These are phyloP conservation scores for Andinoacara biseriatus DNA, from an alignment of 2,113 vertebrate genomes.

Conservation along the genomic window DNA sequence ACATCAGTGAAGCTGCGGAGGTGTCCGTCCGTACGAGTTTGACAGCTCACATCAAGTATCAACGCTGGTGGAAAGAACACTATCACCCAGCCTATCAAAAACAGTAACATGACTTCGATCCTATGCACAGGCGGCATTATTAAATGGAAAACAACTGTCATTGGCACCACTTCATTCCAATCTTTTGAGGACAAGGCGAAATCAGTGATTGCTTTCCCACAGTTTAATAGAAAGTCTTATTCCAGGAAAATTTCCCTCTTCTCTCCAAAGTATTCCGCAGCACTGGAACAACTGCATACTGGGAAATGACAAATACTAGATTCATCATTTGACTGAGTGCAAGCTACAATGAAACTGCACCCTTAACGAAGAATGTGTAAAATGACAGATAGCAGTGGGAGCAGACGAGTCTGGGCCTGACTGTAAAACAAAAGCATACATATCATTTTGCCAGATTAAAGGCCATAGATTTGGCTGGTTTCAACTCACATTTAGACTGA, in stretches of 20 bases:
- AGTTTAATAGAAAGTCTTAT: conserved; percentile 7
- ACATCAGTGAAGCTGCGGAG: conserved; percentile 46
- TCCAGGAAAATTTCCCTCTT: neutral
- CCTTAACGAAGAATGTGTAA: neutral
- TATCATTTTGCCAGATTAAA: neutral
- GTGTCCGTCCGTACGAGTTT: conserved; percentile 50
- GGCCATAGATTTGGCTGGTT: neutral
- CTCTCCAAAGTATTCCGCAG: neutral
- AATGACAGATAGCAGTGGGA: neutral
- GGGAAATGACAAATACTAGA: conserved; percentile 6
- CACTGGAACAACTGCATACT: conserved; percentile 1
- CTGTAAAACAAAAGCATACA: neutral
- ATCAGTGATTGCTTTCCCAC: conserved; percentile 15
- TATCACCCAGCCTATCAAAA: conserved; percentile 14
- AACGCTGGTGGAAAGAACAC: conserved; percentile 31
- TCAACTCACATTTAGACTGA: neutral
- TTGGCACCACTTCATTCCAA: conserved; percentile 20
- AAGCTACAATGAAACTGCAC: conserved; percentile 3
- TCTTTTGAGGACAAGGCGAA: conserved; percentile 12
- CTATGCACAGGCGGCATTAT: neutral
- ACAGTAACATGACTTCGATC: neutral
- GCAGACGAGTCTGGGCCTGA: neutral
- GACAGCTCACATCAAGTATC: conserved; percentile 51
- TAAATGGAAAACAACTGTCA: conserved; percentile 28
- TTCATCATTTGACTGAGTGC: neutral